These are phyloP conservation scores for Phylloscopus trochilus DNA, from an alignment of 2,113 vertebrate species.

Conservation along the genomic window DNA sequence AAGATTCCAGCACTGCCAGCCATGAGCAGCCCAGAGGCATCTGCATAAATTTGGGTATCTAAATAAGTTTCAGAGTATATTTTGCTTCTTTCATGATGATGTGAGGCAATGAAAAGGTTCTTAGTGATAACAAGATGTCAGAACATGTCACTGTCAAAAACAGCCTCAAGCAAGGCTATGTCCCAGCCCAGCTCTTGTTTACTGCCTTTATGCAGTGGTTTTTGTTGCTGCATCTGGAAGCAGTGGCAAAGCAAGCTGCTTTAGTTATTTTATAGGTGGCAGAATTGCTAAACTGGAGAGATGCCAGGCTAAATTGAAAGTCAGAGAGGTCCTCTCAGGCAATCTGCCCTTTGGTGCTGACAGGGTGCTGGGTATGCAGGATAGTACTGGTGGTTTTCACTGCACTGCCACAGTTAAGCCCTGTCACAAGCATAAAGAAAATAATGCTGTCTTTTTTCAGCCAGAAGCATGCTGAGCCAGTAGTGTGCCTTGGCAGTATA, in stretches of 20 bases:
- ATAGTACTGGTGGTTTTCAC: neutral
- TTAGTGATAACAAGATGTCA: neutral
- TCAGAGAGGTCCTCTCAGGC: neutral
- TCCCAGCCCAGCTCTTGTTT: neutral
- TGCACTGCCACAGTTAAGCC: neutral
- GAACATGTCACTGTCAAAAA: slow-evolving; percentile 20
- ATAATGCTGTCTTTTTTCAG: neutral
- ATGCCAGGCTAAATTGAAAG: neutral
- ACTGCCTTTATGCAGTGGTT: neutral
- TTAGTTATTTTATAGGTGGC: slow-evolving; percentile 1
- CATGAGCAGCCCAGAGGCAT: neutral
- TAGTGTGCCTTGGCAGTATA: neutral
- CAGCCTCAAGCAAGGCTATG: neutral
- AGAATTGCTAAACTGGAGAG: slow-evolving; percentile 21
- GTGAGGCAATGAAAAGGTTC: neutral
- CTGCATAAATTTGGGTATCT: neutral
- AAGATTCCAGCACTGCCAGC: neutral
- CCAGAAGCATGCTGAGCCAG: neutral
- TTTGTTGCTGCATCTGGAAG: neutral
- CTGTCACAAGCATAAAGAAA: neutral
- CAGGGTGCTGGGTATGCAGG: neutral
- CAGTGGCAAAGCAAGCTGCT: neutral
- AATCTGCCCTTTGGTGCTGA: neutral
- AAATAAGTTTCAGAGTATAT: neutral
- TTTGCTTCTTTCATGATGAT: neutral